Base-by-base conservation (phyloP, 2,797 vertebrate genomes). In the Botia kubotai region DNA sequence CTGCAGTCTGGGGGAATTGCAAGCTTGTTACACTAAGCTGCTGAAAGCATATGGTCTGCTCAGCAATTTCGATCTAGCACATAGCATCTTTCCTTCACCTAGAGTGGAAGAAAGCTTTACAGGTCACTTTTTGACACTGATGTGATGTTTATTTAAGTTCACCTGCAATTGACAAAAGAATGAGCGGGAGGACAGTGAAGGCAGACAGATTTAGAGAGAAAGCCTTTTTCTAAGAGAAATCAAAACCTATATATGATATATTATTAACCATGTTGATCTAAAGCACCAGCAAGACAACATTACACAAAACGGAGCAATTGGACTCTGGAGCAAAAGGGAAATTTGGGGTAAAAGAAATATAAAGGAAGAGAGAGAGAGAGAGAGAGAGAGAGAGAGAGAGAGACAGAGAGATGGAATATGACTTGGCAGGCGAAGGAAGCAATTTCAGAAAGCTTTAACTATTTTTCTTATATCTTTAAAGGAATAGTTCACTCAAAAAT, bases 71-170 rank as follows among this genome's bases (percentile, higher is more conserved):
- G 55, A 53, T 16, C 39, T 11, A 65, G 26, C 63, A 26, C 57
- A 50, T 78, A 66, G 58, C 69, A 19, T 71, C 55, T 76, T 53
- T 46, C 72, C 62, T 55, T 77, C 14, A 46, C 60, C 53, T 76
- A 55, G 53, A 26, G 16, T 52, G 46, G 53, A 77, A 73, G 70
- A 48, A 70, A 33, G 8, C 39, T 53, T 73, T 60, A 80, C 60
- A 81, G 75, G 79, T 69, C 55, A 57, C 10, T 69, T 86, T 75
- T 76, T 69, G 71, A 73, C n/a, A 58, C 48, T 33, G 62, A 80
- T 72, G 63, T 62, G n/a, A 72, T 72, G 75, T 81, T 60, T 63
- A 52, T 78, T 46, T 75, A 83, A 72, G 69, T 66, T 50, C 53
- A 67, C 36, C 57, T 70, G 12, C 12, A 19, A 36, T 39, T 79